These are phyloP conservation scores for Branchinecta lynchi DNA, from an alignment of 1,140 invertebrate genomes.

Conservation along the genomic window DNA sequence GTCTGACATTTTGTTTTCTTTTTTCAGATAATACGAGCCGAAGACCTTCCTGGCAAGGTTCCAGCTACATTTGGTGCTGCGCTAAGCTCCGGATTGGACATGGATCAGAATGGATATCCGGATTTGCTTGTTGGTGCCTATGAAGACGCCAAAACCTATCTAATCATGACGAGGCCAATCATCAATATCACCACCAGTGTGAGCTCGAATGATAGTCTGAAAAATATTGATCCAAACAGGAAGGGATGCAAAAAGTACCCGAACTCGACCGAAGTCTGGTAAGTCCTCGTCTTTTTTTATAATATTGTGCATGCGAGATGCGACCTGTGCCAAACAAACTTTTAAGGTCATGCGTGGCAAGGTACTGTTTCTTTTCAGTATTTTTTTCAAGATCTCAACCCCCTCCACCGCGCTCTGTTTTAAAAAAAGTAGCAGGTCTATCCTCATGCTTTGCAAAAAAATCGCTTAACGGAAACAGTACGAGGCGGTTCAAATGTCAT, in stretches of 20 bases:
- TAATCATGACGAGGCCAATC: constrained; percentile 64
- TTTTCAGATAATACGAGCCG: constrained; percentile 38
- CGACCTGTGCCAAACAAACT: too few relatives aligned
- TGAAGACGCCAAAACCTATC: constrained; percentile 52
- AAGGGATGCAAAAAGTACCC: constrained; percentile 49
- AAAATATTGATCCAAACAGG: constrained; percentile 62
- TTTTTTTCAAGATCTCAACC: too few relatives aligned
- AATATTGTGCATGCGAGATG: too few relatives aligned
- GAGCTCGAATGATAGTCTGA: constrained; percentile 44
- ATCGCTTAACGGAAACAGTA: too few relatives aligned
- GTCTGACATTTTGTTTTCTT: constrained; percentile 12
- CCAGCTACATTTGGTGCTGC: constrained; percentile 73
- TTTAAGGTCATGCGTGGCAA: too few relatives aligned
- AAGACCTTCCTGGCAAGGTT: constrained; percentile 34
- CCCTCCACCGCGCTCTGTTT: too few relatives aligned
- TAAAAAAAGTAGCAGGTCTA: too few relatives aligned
- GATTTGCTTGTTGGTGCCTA: constrained; percentile 80
- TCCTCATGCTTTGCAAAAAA: too few relatives aligned
- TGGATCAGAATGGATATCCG: constrained; percentile 81
- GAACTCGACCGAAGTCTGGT: constrained; percentile 54
- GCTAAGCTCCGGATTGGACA: constrained; percentile 67
- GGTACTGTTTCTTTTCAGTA: too few relatives aligned
- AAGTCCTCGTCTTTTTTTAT: constrained; percentile 20
- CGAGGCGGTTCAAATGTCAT: too few relatives aligned
- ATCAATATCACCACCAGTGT: constrained; percentile 54